These are phyloP conservation scores for Chironomus striatipennis DNA, from an alignment of 1,140 invertebrate species.

Conservation along the genomic window DNA sequence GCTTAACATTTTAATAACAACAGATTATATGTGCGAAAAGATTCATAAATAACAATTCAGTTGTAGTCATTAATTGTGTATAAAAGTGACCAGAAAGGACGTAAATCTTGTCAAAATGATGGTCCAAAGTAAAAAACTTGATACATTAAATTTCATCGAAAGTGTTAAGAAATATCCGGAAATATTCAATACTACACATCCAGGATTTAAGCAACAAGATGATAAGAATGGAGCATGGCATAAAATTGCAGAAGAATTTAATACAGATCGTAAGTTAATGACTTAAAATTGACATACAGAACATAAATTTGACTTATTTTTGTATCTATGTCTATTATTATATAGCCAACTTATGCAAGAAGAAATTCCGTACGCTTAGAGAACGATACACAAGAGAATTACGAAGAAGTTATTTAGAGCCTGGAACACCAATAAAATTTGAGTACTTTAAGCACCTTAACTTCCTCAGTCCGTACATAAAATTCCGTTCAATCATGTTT, in stretches of 20 bases:
- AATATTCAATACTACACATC: background rate
- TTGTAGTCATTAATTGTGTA: background rate
- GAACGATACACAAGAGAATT: conserved; percentile 1
- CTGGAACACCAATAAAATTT: background rate
- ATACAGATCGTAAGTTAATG: background rate
- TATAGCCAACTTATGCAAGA: background rate
- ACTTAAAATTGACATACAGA: background rate
- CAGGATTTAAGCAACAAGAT: background rate
- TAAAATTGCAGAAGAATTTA: conserved; percentile 2
- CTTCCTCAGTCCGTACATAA: background rate
- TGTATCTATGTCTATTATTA: background rate
- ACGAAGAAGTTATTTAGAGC: background rate
- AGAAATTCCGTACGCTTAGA: conserved; percentile 3
- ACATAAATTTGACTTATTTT: background rate
- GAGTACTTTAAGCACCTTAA: background rate
- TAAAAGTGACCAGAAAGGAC: background rate
- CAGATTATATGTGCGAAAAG: too few species aligned
- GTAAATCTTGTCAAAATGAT: background rate
- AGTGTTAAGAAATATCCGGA: background rate
- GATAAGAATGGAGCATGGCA: background rate
- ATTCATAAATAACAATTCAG: too few species aligned
- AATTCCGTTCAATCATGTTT: background rate
- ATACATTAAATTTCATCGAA: background rate
- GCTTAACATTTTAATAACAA: too few species aligned
- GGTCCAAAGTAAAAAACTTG: background rate